Evolutionary conservation across 2,113 vertebrate species (phyloP), one percentile per base, ranked within the genome.

Genomic region (Mungos mungo): DNA sequence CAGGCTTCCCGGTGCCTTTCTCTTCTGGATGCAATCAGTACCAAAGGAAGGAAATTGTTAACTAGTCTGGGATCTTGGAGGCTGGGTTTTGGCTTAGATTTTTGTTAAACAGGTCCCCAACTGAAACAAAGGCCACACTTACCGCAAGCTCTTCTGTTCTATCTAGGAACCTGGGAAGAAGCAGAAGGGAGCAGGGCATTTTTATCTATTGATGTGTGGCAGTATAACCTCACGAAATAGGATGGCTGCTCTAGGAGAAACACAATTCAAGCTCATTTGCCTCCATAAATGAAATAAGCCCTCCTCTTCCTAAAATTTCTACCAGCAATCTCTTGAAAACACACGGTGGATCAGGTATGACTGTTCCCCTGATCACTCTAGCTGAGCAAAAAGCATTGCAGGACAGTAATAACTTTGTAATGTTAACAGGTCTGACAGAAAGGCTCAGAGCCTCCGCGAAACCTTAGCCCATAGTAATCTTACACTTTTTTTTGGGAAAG

Each of bases 101-200:
- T 72, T 50, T 81, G 69, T 63, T 87, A 82, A 69, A 93, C 2
- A 77, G 80, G 47, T 33, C 66, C 92, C 93, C 90, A 76, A 88
- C 88, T 25, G 29, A 74, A 97, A 98, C 96, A 83, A 41, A 98
- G 19, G n/a, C 15, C 98, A 98, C 97, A 99, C 99, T 98, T 98
- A 99, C 99, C 97, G 99, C 99, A 95, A 99, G 98, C 27, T 99
- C 99, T 98, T 99, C 99, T 5, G 98, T 99, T 96, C 99, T 99
- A 90, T 99, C 99, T 77, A 99, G 98, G 97, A 99, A 98, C 97
- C 99, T 99, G 92, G 65, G 98, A 93, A 97, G 68, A 97, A 98
- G 97, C 83, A 98, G 89, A 98, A 97, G 23, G 41, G 63, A 98
- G 95, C 38, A 41, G 79, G 92, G 27, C 27, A 79, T 95, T 97